Evolutionary conservation across 2,113 vertebrate species (phyloP).

Genomic region (Neolamprologus toae): DNA sequence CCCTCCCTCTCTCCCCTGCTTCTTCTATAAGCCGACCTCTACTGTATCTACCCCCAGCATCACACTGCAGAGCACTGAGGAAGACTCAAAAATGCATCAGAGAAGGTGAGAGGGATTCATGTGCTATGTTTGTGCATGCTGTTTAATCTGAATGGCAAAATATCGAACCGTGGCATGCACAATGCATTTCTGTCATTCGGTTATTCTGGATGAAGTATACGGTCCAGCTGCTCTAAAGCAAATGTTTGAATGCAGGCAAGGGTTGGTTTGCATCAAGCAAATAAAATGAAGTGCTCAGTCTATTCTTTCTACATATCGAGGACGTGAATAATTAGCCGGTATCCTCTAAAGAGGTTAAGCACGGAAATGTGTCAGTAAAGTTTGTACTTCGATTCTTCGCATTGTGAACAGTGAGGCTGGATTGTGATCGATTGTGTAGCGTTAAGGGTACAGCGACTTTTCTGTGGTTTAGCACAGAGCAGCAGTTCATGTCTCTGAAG

Average conservation of each 20-base stretch:
- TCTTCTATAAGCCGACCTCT: conserved; percentile 62
- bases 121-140: neutral
- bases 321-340: neutral
- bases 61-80: conserved; percentile 59
- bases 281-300: neutral
- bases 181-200: neutral
- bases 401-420: neutral
- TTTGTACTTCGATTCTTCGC: conserved; percentile 30
- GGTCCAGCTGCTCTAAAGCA: conserved; percentile 3
- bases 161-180: neutral
- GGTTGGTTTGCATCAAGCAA: neutral
- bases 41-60: conserved; percentile 64
- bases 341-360: neutral
- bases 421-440: neutral
- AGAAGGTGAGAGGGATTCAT: conserved; percentile 58
- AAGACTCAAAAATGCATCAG: conserved; percentile 57
- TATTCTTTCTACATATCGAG: neutral
- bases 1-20: conserved; percentile 41
- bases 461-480: neutral
- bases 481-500: conserved; percentile 1
- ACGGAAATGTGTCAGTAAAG: conserved; percentile 42
- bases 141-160: neutral
- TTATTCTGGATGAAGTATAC: neutral
- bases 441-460: neutral
- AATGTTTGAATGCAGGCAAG: conserved; percentile 8